Base-by-base conservation (phyloP, 2,797 vertebrate species). In the Darevskia nairensis region DNA sequence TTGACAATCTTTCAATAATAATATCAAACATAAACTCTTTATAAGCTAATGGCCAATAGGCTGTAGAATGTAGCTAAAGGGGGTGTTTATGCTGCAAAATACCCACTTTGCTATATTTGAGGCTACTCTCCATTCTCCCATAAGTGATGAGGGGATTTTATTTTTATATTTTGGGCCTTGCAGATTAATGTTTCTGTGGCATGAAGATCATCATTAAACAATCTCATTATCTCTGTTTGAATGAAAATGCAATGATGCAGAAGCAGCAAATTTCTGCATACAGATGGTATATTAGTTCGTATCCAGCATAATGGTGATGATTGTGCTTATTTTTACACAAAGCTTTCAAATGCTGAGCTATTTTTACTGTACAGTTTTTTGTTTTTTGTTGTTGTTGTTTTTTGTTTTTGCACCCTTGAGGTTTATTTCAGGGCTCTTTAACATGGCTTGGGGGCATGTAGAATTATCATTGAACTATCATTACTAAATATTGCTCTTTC, bases 191-290 rank as follows among this genome's bases (percentile, higher is more conserved):
- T 91, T 94, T 93, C 83, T 90, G 55, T 89, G 69, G 15, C 80
- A 86, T 84, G 86, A 91, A 84, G 74, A 90, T 93, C 50, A 76
- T 90, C 84, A 87, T 91, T 94, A 95, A 94, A 90, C n/a, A 92
- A 92, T 94, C 84, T 94, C 75, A 93, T 95, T 95, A 92, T 85
- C 80, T 86, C 66, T 87, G 59, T 95, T 93, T 94, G 86, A 95
- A 91, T 93, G 84, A 93, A 93, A 94, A 92, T 90, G 82, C 69
- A 92, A 29, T 88, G 84, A 55, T 89, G 80, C 88, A 91, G 90
- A 92, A 92, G 84, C 41, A 92, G 82, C 19, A 92, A 83, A 93
- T 90, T 92, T 94, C 88, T 92, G 79, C 75, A 86, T 91, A 90
- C 88, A 95, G 92, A 95, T 93, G 90, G 80, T 84, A 10, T 88